Percentiles rank a stretch among this genome's conserved stretches.
Conservation (phyloP, 2,888 invertebrate species). For the Drosophila robusta region DNA sequence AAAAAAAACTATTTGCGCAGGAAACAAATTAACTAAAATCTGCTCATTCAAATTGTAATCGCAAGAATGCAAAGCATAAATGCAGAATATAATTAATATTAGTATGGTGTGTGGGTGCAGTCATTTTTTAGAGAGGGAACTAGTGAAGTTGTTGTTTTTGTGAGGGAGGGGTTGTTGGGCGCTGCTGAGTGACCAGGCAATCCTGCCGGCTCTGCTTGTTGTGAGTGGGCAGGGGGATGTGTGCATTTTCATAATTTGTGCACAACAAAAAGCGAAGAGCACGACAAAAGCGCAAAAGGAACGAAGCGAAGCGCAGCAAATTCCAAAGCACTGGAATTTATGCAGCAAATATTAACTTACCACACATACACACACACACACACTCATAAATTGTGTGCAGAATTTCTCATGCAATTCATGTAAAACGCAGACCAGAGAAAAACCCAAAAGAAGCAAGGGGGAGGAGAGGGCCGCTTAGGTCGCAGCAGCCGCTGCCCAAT, state of each 20-base stretch:
- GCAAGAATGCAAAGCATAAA: conserved; percentile 44
- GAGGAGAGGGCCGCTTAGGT: conserved; percentile 15
- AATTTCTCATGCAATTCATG: conserved; percentile 57
- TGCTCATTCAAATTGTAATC: conserved; percentile 57
- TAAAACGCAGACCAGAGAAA: conserved; percentile 36
- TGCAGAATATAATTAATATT: conserved; percentile 71
- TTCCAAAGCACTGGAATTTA: conserved; percentile 73
- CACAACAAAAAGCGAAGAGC: conserved; percentile 55
- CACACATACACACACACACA: conserved; percentile 46
- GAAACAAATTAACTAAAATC: conserved; percentile 66
- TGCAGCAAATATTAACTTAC: conserved; percentile 79
- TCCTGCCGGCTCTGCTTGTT: too few species aligned
- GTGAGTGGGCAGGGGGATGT: neutral
- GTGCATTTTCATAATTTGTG: conserved; percentile 71
- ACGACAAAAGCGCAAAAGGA: conserved; percentile 52
- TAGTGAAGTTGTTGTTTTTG: neutral
- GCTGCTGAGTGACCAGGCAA: too few species aligned
- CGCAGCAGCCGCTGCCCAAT: conserved; percentile 54
- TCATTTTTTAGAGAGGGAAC: neutral
- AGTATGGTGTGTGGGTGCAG: conserved; percentile 21
- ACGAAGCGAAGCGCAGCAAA: conserved; percentile 62
- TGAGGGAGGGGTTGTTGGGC: too few species aligned
- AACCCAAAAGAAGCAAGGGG: neutral
- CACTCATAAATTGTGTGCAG: conserved; percentile 46
- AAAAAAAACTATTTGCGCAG: conserved; percentile 37